A percentile compares a stretch with the other conserved stretches of the same genome.
phyloP scores from a whole-genome alignment of 2,888 invertebrate genomes.

The Lochmaea crataegi region DNA sequence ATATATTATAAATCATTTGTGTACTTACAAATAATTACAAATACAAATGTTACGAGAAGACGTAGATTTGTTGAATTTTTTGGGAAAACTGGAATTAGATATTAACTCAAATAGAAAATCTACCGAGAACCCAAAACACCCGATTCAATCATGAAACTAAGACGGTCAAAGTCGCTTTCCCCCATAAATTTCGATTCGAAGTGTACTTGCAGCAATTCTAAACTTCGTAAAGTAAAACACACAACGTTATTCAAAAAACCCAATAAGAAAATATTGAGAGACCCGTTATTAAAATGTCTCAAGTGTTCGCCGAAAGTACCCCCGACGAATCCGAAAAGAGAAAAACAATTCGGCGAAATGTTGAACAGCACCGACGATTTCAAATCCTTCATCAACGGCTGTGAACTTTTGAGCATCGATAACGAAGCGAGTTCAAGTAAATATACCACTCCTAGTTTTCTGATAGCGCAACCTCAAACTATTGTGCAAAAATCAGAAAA shows the following conservation, averaged over 20 bases:
- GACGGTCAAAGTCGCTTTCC: constrained; percentile 63
- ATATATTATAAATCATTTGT: neutral
- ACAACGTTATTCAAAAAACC: constrained; percentile 58
- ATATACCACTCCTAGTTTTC: constrained; percentile 58
- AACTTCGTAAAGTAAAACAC: constrained; percentile 55
- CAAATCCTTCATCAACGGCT: constrained; percentile 62
- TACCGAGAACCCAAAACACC: constrained; percentile 27
- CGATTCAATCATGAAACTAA: constrained; percentile 60
- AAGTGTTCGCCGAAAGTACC: constrained; percentile 54
- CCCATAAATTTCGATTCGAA: constrained; percentile 60
- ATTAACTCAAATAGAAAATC: constrained; percentile 45
- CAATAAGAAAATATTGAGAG: constrained; percentile 67
- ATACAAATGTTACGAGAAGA: constrained; percentile 64
- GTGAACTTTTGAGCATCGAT: constrained; percentile 61
- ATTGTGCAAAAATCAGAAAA: constrained; percentile 40
- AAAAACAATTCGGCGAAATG: constrained; percentile 59
- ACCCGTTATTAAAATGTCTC: constrained; percentile 70
- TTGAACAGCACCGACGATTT: constrained; percentile 59
- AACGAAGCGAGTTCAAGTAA: constrained; percentile 45
- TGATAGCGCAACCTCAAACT: constrained; percentile 51
- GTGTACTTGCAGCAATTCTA: constrained; percentile 56
- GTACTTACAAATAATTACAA: constrained; percentile 25
- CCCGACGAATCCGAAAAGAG: constrained; percentile 40
- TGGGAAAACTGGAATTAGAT: constrained; percentile 62
- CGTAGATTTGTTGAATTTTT: constrained; percentile 56